Percentiles rank a stretch among this genome's conserved stretches.
Evolutionary conservation across 2,888 invertebrate species (phyloP).

Genomic region (Pherbina coryleti): DNA sequence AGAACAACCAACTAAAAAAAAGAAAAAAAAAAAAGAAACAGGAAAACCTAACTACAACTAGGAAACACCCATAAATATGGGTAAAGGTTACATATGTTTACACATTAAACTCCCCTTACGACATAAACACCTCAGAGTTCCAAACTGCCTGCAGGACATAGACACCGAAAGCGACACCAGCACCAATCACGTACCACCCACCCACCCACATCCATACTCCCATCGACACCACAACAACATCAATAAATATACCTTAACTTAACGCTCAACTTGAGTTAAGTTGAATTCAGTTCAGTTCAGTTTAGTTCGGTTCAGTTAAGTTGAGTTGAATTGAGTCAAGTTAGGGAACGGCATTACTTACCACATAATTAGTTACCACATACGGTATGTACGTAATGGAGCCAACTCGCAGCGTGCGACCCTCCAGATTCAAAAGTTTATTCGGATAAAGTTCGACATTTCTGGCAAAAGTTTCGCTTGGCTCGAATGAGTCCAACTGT

Average conservation of each 20-base stretch:
- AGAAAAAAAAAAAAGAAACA: background rate
- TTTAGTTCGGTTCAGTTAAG: background rate
- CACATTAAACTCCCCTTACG: background rate
- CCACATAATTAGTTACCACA: conserved; percentile 66
- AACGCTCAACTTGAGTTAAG: conserved; percentile 54
- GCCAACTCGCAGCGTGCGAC: conserved; percentile 62
- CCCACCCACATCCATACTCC: background rate
- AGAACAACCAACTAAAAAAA: background rate
- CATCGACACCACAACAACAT: conserved; percentile 32
- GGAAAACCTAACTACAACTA: background rate
- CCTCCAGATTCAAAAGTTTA: conserved; percentile 64
- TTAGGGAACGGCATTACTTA: conserved; percentile 55
- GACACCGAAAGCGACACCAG: conserved; percentile 45
- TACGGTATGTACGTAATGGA: conserved; percentile 67
- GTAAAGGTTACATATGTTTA: background rate
- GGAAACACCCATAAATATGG: conserved; percentile 1
- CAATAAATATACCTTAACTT: conserved; percentile 61
- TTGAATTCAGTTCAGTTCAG: conserved; percentile 12
- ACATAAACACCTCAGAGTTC: background rate
- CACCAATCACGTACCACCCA: conserved; percentile 41
- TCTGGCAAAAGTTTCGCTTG: conserved; percentile 61
- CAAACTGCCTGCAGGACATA: conserved; percentile 41
- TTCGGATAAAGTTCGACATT: conserved; percentile 66
- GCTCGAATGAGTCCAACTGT: conserved; percentile 61
- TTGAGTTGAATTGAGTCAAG: background rate